These are phyloP conservation scores for Sakesphorus luctuosus DNA, from an alignment of 2,113 vertebrate species.

Conservation along the genomic window DNA sequence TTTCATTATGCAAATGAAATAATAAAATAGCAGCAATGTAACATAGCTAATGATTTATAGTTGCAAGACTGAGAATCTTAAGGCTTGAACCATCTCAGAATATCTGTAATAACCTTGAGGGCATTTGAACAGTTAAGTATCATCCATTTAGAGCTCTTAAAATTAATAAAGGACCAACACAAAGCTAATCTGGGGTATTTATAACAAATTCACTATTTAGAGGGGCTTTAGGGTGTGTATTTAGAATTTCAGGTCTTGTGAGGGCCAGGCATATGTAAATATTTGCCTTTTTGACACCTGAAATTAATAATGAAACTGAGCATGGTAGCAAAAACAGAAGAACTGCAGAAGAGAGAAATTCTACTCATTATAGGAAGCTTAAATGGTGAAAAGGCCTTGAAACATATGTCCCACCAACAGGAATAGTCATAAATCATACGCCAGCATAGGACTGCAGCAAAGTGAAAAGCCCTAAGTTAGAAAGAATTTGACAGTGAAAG, in stretches of 20 bases:
- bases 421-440: conserved; percentile 65
- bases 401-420: background rate
- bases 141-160: background rate
- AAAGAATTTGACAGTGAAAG: conserved; percentile 53
- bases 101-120: conserved; percentile 48
- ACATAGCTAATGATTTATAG: conserved; percentile 50
- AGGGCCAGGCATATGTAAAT: background rate
- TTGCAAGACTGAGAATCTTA: conserved; percentile 58
- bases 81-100: conserved; percentile 20
- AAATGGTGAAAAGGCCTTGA: conserved; percentile 60
- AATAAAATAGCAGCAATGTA: conserved; percentile 50
- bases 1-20: conserved; percentile 71
- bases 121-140: conserved; percentile 23
- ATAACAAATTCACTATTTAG: background rate
- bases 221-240: background rate
- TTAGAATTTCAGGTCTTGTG: background rate
- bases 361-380: conserved; percentile 24
- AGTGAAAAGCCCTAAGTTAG: conserved; percentile 37
- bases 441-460: conserved; percentile 8
- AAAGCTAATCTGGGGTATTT: background rate
- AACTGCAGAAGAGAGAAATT: conserved; percentile 20
- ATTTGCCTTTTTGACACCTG: conserved; percentile 6
- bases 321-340: background rate
- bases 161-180: background rate
- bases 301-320: conserved; percentile 10